Evolutionary conservation across 2,888 invertebrate genomes (phyloP).

Genomic region (Gymnocheta viridis): DNA sequence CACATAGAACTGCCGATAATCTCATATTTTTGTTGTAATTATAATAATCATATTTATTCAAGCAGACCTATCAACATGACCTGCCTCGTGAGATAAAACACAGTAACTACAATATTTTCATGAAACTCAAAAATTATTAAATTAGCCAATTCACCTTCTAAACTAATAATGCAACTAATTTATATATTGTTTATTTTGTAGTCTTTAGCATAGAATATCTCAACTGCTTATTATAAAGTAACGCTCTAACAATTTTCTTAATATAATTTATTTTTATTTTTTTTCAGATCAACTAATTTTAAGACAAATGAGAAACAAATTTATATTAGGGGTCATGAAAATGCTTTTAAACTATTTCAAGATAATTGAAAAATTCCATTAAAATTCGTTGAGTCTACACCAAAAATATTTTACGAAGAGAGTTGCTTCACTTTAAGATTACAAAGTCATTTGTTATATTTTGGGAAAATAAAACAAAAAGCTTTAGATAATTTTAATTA

Average conservation of each 20-base stretch:
- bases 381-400: no score
- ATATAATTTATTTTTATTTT: slow-evolving; percentile 48
- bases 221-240: slow-evolving; percentile 74
- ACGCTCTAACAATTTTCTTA: slow-evolving; percentile 78
- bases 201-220: slow-evolving; percentile 42
- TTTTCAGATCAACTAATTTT: slow-evolving; percentile 18
- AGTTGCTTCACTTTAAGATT: no score
- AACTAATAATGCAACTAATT: slow-evolving; percentile 39
- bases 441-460: no score
- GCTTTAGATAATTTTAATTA: no score
- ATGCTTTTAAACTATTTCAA: neutral
- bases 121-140: neutral
- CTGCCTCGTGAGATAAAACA: no score
- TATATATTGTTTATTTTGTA: slow-evolving; percentile 5
- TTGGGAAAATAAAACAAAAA: no score
- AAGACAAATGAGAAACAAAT: neutral
- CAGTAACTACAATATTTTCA: neutral
- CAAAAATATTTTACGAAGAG: no score
- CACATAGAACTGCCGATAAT: no score
- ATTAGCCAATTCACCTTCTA: slow-evolving; percentile 63
- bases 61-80: no score
- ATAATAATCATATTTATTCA: no score
- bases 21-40: no score
- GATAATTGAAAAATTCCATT: neutral
- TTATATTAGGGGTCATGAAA: slow-evolving; percentile 16